phyloP scores from a whole-genome alignment of 2,113 vertebrate species.

The Atherinomorus stipes region DNA sequence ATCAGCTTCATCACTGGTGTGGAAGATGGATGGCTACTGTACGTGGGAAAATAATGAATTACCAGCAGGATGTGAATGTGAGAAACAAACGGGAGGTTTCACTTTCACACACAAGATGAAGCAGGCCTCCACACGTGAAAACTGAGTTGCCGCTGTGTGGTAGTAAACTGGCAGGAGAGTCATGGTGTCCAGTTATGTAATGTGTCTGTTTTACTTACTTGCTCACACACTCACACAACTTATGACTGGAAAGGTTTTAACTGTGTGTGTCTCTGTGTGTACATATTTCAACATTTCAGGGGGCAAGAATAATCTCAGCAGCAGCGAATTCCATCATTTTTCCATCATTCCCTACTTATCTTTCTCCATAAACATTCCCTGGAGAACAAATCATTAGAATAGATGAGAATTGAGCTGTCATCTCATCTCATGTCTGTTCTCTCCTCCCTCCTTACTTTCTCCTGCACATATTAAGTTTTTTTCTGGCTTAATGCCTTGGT shows the following conservation, averaged over 20 bases:
- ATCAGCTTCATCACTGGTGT: constrained; percentile 13
- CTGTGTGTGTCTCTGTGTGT: not conserved
- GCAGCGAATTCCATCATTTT: constrained; percentile 2
- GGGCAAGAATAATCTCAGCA: constrained; percentile 4
- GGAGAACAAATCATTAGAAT: constrained; percentile 10
- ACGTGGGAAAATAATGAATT: constrained; percentile 48
- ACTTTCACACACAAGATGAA: constrained; percentile 53
- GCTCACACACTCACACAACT: constrained; percentile 24
- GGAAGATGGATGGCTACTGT: constrained; percentile 28
- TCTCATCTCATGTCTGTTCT: constrained; percentile 8
- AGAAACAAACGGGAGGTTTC: constrained; percentile 56
- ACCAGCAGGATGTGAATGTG: constrained; percentile 54
- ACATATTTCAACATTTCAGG: constrained; percentile 42
- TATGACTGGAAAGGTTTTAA: constrained; percentile 30
- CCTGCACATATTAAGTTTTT: constrained; percentile 16
- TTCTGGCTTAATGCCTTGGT: constrained; percentile 7
- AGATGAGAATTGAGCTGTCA: constrained; percentile 4
- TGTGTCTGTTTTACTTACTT: constrained; percentile 43
- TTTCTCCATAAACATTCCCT: constrained; percentile 8
- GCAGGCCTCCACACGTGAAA: constrained; percentile 60
- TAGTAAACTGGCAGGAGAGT: constrained; percentile 73
- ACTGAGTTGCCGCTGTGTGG: constrained; percentile 69
- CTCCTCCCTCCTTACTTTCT: constrained; percentile 25
- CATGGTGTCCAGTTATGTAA: constrained; percentile 72
- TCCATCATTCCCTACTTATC: constrained; percentile 14